Evolutionary conservation across 2,888 invertebrate species (phyloP).

Genomic region (Cantharis lateralis): DNA sequence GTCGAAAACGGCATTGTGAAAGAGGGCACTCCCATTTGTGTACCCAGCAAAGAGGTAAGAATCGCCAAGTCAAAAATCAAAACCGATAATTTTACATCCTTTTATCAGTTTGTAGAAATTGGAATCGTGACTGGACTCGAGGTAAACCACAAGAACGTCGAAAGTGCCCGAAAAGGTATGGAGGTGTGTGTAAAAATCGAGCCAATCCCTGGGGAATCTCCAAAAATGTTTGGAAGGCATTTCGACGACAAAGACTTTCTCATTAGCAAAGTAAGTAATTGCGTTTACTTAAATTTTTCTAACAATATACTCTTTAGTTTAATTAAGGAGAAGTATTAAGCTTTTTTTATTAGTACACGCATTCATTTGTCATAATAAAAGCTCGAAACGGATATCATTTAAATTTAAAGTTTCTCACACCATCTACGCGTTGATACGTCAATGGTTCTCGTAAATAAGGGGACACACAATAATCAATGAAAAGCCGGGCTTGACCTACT

Average conservation of each 20-base stretch:
- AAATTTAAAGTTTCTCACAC: neutral
- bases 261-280: slow-evolving; percentile 81
- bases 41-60: slow-evolving; percentile 90
- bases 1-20: slow-evolving; percentile 94
- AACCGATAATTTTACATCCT: slow-evolving; percentile 19
- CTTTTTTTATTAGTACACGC: neutral
- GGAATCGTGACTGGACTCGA: slow-evolving; percentile 96
- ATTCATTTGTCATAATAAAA: neutral
- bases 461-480: slow-evolving; percentile 21
- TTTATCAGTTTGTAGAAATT: slow-evolving; percentile 85
- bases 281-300: slow-evolving; percentile 10
- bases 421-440: neutral
- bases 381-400: neutral
- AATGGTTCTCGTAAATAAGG: neutral
- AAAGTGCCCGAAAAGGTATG: slow-evolving; percentile 92
- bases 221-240: slow-evolving; percentile 98
- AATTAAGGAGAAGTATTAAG: no score
- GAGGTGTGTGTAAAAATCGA: slow-evolving; percentile 98
- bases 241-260: slow-evolving; percentile 96
- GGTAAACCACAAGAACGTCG: slow-evolving; percentile 92
- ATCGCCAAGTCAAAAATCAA: neutral
- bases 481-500: slow-evolving; percentile 19
- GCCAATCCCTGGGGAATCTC: slow-evolving; percentile 95
- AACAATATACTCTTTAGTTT: neutral
- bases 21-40: slow-evolving; percentile 97